These are phyloP conservation scores for Apeira syringaria DNA, from an alignment of 2,888 invertebrate genomes.

Conservation along the genomic window DNA sequence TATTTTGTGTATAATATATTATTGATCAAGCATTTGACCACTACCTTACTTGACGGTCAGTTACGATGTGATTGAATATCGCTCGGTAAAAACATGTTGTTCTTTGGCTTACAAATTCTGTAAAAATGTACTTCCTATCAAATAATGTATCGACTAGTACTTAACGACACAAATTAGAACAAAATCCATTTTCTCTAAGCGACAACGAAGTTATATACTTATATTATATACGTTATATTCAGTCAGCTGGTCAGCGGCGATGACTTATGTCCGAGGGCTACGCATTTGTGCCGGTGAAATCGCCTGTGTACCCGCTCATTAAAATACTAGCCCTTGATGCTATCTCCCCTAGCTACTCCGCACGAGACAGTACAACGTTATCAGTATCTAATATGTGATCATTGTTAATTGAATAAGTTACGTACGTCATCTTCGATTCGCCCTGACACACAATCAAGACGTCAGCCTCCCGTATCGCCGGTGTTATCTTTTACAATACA, in stretches of 20 bases:
- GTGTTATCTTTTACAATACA: constrained; percentile 43
- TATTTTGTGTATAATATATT: too few species aligned
- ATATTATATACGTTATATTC: constrained; percentile 38
- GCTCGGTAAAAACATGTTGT: too few species aligned
- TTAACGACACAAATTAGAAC: too few species aligned
- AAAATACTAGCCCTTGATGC: constrained; percentile 28
- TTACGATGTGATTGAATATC: too few species aligned
- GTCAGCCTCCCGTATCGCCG: constrained; percentile 50
- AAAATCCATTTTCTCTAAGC: constrained; percentile 3
- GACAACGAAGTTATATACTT: constrained; percentile 14
- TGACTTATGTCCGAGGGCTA: constrained; percentile 43
- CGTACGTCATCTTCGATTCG: constrained; percentile 48
- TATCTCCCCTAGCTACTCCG: constrained; percentile 30
- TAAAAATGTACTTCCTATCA: too few species aligned
- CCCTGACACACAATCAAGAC: constrained; percentile 57
- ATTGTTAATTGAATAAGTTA: constrained; percentile 61
- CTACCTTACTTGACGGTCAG: too few species aligned
- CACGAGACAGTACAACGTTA: constrained; percentile 31
- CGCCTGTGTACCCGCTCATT: constrained; percentile 37
- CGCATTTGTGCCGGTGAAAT: constrained; percentile 48
- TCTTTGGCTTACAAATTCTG: too few species aligned
- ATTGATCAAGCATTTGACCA: too few species aligned
- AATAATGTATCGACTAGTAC: too few species aligned
- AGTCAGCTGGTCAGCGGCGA: constrained; percentile 40
- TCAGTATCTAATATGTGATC: constrained; percentile 32